phyloP scores from a whole-genome alignment of 2,888 invertebrate species.

The Polymixis lichenea region DNA sequence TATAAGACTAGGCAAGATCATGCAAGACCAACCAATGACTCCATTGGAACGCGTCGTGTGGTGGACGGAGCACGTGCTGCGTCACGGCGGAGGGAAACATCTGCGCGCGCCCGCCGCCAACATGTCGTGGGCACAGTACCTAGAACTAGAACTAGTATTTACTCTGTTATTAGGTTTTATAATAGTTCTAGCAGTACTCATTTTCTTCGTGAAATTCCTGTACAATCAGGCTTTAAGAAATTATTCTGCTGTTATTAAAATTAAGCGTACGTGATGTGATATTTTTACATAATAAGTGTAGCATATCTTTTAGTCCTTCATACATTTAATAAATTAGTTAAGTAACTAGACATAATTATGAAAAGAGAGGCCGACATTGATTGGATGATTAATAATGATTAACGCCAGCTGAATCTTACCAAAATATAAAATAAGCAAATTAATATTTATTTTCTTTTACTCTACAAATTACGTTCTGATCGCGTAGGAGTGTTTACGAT shows the following conservation, averaged over 20 bases:
- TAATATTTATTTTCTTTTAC: too few relatives aligned
- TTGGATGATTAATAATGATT: neutral
- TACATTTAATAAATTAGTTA: too few relatives aligned
- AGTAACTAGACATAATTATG: neutral
- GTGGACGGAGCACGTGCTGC: too few relatives aligned
- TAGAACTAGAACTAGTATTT: conserved; percentile 36
- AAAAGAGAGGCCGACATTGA: neutral
- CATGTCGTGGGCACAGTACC: neutral
- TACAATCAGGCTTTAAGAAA: neutral
- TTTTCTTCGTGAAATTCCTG: neutral
- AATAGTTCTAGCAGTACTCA: neutral
- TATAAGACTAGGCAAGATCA: conserved; percentile 54
- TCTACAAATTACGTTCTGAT: too few relatives aligned
- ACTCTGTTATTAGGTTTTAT: conserved; percentile 3
- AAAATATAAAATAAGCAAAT: too few relatives aligned
- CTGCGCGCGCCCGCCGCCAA: conserved; percentile 32
- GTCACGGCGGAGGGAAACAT: too few relatives aligned
- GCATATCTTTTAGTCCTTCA: neutral
- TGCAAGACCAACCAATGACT: too few relatives aligned
- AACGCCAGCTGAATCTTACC: too few relatives aligned
- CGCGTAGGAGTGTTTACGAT: too few relatives aligned
- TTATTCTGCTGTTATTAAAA: conserved; percentile 16
- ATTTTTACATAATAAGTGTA: neutral
- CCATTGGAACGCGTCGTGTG: too few relatives aligned
- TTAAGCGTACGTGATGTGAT: conserved; percentile 9